Evolutionary conservation across 2,888 invertebrate species (phyloP), one percentile per base, ranked within the genome.

Genomic region (Tipula confusa): DNA sequence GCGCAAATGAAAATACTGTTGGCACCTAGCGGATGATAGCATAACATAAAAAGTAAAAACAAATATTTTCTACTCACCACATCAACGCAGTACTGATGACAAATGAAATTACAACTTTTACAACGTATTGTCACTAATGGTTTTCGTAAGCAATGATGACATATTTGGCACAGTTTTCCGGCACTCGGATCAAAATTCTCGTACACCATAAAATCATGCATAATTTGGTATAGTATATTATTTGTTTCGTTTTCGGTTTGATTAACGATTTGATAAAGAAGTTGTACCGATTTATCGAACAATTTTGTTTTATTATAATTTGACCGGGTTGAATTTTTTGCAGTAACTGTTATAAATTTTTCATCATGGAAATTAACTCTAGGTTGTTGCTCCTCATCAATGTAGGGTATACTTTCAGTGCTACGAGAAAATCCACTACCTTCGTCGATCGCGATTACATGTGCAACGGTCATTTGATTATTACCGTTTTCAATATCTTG

Each of bases 231-330:
- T 7, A 33, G 18, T 18, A 29, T 33, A 18, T 82, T 33, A 4
- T 82, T 82, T 18, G 18, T 82, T 79, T 84, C 82, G 1, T 80
- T 83, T 81, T 80, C 29, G 28, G 84, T 83, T 83, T 84, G 84
- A 79, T 84, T 83, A 11, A 84, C 29, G 64, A 83, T 83, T 84
- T 84, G 84, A 83, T 84, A 84, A 9, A 84, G 31, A 38, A 84
- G 82, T 82, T 84, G 84, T 29, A 83, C 84, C 1, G 84, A 84
- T 84, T 84, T 84, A 82, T 84, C 84, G 64, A 84, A 84, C 43
- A 29, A 38, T 84, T 31, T 80, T 1, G 29, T 80, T 80, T 80
- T 31, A 82, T 1, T 82, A 11, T 33, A 18, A 29, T 36, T 18
- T n/a, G n/a, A 31, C 6, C 29, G 24, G 15, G 24, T 28, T 38